phyloP scores from a whole-genome alignment of 2,113 vertebrate genomes.

The Sorex fumeus region DNA sequence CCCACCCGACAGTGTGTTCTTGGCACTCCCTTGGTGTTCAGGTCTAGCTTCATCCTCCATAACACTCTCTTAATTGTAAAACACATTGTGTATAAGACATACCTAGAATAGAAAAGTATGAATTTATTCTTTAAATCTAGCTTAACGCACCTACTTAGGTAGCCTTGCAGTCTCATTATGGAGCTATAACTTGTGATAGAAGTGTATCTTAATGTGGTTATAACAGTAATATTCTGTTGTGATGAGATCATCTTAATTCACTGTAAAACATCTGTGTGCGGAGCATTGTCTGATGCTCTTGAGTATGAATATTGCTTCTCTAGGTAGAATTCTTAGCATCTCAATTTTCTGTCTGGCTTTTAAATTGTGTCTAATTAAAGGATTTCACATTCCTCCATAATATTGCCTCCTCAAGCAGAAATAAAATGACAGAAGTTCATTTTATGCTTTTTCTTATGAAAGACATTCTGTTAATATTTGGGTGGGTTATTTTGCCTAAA shows the following conservation, averaged over 20 bases:
- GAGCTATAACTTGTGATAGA: conserved; percentile 74
- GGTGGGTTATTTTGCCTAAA: conserved; percentile 70
- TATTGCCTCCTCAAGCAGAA: conserved; percentile 78
- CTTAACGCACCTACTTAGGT: conserved; percentile 25
- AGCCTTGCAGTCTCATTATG: conserved; percentile 61
- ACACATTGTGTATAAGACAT: conserved; percentile 5
- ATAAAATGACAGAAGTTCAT: conserved; percentile 63
- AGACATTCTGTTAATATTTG: conserved; percentile 77
- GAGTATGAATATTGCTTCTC: conserved; percentile 83
- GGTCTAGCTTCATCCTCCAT: neutral
- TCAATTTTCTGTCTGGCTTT: conserved; percentile 86
- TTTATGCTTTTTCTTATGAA: conserved; percentile 62
- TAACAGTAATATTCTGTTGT: conserved; percentile 70
- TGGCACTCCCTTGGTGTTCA: neutral
- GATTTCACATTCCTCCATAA: conserved; percentile 86
- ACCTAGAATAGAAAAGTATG: neutral
- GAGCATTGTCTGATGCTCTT: conserved; percentile 82
- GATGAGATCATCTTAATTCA: conserved; percentile 74
- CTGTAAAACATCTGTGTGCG: conserved; percentile 84
- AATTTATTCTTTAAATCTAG: conserved; percentile 63
- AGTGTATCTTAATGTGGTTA: conserved; percentile 78
- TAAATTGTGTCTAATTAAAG: conserved; percentile 88
- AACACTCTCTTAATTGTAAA: neutral
- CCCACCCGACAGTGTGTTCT: neutral
- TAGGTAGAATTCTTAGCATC: conserved; percentile 86